phyloP scores from a whole-genome alignment of 2,113 vertebrate genomes.

The Tachuris rubrigastra region DNA sequence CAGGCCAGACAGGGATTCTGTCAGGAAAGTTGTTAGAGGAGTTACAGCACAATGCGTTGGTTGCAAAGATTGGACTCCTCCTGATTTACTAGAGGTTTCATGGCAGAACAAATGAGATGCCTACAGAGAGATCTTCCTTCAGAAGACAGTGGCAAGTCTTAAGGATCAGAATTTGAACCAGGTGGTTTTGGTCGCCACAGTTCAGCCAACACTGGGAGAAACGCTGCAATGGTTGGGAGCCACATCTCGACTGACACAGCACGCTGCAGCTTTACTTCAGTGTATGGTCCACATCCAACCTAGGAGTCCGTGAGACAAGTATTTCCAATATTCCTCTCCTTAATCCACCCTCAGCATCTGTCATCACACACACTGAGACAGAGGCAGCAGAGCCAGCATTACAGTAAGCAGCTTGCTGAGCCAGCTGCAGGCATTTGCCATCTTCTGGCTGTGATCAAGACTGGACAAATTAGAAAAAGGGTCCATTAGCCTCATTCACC shows the following conservation, averaged over 20 bases:
- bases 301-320: neutral
- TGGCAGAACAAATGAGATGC: neutral
- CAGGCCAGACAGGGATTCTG: neutral
- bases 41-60: neutral
- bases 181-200: neutral
- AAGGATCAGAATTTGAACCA: neutral
- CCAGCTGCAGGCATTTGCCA: neutral
- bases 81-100: neutral
- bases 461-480: neutral
- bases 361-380: neutral
- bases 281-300: neutral
- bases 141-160: neutral
- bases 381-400: neutral
- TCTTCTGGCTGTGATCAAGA: neutral
- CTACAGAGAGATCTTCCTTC: neutral
- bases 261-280: neutral
- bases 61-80: neutral
- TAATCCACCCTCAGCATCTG: neutral
- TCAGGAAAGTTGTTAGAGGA: neutral
- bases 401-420: neutral
- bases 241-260: neutral
- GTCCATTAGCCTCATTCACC: neutral
- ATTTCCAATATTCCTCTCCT: neutral
- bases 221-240: accelerated
- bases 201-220: neutral